Conservation (phyloP, 2,797 vertebrate species). For the Percopsis omiscomaycus region DNA sequence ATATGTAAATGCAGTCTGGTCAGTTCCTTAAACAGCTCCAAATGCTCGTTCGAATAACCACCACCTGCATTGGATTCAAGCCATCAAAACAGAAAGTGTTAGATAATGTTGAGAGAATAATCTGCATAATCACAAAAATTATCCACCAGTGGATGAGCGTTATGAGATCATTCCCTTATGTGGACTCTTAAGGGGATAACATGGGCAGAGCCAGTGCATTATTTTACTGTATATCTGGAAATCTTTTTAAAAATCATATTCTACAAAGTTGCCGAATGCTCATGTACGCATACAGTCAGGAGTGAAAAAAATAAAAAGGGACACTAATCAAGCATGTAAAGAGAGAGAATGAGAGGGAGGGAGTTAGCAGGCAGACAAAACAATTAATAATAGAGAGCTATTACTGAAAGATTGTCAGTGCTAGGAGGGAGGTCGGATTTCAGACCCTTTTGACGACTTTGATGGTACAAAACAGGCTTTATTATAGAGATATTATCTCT, state of each 20-base stretch:
- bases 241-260: slow-evolving; percentile 32
- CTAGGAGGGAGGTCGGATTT: slow-evolving; percentile 81
- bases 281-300: slow-evolving; percentile 31
- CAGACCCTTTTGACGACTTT: slow-evolving; percentile 83
- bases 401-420: slow-evolving; percentile 79
- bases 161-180: slow-evolving; percentile 21
- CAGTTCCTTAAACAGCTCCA: slow-evolving; percentile 55
- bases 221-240: slow-evolving; percentile 19
- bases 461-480: slow-evolving; percentile 86
- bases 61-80: slow-evolving; percentile 53
- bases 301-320: slow-evolving; percentile 18
- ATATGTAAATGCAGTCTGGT: slow-evolving; percentile 67
- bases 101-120: neutral
- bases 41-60: slow-evolving; percentile 48
- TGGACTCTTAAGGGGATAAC: slow-evolving; percentile 1
- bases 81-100: slow-evolving; percentile 24
- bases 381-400: slow-evolving; percentile 85
- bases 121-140: slow-evolving; percentile 34
- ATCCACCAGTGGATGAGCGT: slow-evolving; percentile 13
- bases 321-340: slow-evolving; percentile 12
- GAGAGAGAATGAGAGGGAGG: slow-evolving; percentile 39
- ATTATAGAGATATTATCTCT: slow-evolving; percentile 89
- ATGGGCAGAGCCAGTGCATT: neutral
- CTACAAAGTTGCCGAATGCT: slow-evolving; percentile 31
- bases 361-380: slow-evolving; percentile 75